Evolutionary conservation across 1,140 invertebrate genomes (phyloP).

Genomic region (Drosophila takahashii): DNA sequence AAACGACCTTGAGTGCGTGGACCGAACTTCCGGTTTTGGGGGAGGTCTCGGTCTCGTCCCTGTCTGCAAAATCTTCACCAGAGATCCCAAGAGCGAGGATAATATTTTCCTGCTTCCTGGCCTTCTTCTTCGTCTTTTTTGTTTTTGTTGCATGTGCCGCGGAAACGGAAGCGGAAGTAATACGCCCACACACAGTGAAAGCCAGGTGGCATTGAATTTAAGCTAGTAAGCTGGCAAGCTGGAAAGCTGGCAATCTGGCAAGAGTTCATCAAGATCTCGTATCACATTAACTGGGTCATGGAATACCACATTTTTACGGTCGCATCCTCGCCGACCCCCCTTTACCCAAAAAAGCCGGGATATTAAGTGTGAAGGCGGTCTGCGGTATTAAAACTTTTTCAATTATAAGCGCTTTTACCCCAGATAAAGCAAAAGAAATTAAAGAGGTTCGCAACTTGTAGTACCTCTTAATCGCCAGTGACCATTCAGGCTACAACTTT

Average conservation of each 20-base stretch:
- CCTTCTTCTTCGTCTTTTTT: neutral
- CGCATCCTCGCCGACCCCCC: neutral
- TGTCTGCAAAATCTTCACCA: conserved; percentile 29
- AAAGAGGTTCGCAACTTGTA: conserved; percentile 4
- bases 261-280: conserved; percentile 36
- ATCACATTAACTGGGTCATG: conserved; percentile 33
- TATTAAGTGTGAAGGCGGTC: conserved; percentile 63
- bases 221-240: neutral
- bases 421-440: conserved; percentile 42
- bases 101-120: conserved; percentile 71
- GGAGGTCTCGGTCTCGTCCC: conserved; percentile 8
- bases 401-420: conserved; percentile 62
- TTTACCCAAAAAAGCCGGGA: conserved; percentile 27
- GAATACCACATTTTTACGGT: conserved; percentile 14
- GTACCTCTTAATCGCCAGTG: neutral
- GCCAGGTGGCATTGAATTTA: conserved; percentile 23
- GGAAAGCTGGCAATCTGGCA: neutral
- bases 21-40: conserved; percentile 41
- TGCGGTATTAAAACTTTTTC: conserved; percentile 68
- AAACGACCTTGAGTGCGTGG: conserved; percentile 28
- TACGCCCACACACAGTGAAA: conserved; percentile 33
- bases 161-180: conserved; percentile 62
- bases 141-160: conserved; percentile 40
- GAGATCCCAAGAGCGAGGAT: conserved; percentile 46
- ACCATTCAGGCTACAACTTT: neutral